A percentile compares a stretch with the other conserved stretches of the same genome.
Evolutionary conservation across 2,888 invertebrate genomes (phyloP).

Genomic region (Conistra vaccinii): DNA sequence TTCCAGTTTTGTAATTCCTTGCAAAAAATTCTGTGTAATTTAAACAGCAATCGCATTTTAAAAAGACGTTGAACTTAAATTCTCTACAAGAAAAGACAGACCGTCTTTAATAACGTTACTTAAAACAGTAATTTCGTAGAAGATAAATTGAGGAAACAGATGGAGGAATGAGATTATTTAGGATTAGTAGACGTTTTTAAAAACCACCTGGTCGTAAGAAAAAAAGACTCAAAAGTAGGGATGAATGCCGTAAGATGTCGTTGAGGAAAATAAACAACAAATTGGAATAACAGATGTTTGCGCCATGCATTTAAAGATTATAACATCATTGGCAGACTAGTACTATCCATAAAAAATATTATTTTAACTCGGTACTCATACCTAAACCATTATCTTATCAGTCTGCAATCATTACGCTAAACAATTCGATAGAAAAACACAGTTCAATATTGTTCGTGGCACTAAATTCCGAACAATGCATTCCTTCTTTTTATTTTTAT

Average conservation of each 20-base stretch:
- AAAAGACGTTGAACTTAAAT: slow-evolving; percentile 36
- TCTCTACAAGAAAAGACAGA: slow-evolving; percentile 1
- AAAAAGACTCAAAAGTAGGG: background rate
- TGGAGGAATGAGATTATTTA: slow-evolving; percentile 39
- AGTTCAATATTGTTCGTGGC: background rate
- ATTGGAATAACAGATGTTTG: slow-evolving; percentile 7
- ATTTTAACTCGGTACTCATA: too few relatives aligned
- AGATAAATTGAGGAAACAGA: slow-evolving; percentile 59
- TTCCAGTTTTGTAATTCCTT: slow-evolving; percentile 13
- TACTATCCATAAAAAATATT: background rate
- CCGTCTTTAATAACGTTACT: slow-evolving; percentile 21
- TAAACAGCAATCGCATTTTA: slow-evolving; percentile 30
- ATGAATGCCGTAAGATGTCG: background rate
- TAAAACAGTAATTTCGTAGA: slow-evolving; percentile 28
- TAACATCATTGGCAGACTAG: background rate
- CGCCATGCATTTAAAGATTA: background rate
- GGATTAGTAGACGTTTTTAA: slow-evolving; percentile 20
- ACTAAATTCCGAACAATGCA: background rate
- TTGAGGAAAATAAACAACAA: background rate
- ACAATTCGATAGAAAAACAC: background rate
- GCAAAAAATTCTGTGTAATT: slow-evolving; percentile 37
- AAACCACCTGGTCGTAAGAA: slow-evolving; percentile 20
- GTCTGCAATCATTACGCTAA: background rate
- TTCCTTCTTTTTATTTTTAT: background rate
- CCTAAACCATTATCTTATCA: slow-evolving; percentile 1